Conservation (phyloP, 2,888 invertebrate genomes). For the Cabera pusaria region DNA sequence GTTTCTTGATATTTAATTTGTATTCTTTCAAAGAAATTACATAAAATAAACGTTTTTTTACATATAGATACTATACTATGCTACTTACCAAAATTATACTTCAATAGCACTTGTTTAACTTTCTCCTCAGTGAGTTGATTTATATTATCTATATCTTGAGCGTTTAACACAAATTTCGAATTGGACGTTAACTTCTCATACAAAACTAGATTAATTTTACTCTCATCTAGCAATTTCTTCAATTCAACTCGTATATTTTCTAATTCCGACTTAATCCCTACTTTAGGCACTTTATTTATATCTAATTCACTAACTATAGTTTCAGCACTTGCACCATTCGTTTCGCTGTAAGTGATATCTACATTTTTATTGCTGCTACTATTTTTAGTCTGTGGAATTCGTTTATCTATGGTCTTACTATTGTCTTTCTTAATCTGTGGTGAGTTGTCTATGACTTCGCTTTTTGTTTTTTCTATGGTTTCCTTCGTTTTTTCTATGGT, state of each 20-base stretch:
- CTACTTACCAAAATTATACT: constrained; percentile 65
- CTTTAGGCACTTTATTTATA: constrained; percentile 44
- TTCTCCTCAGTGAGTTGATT: constrained; percentile 65
- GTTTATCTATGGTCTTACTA: no score
- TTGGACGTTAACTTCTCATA: constrained; percentile 71
- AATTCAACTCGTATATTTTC: constrained; percentile 53
- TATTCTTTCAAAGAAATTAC: no score
- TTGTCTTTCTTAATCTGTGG: no score
- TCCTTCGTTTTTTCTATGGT: constrained; percentile 1
- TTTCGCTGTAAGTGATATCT: constrained; percentile 60
- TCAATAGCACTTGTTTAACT: constrained; percentile 59
- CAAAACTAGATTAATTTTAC: constrained; percentile 65
- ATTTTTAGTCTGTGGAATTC: no score
- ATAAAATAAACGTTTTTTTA: no score
- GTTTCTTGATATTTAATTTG: no score
- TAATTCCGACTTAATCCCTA: constrained; percentile 37
- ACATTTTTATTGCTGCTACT: constrained; percentile 45
- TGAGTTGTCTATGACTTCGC: constrained; percentile 26
- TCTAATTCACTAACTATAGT: constrained; percentile 48
- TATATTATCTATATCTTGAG: constrained; percentile 74
- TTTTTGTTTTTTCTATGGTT: neutral
- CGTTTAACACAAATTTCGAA: constrained; percentile 67
- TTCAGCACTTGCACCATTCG: constrained; percentile 31
- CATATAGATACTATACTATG: no score
- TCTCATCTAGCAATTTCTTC: constrained; percentile 55